Percentiles rank a stretch among this genome's conserved stretches.
phyloP scores from a whole-genome alignment of 2,888 invertebrate genomes.

The Cerastoderma edule region DNA sequence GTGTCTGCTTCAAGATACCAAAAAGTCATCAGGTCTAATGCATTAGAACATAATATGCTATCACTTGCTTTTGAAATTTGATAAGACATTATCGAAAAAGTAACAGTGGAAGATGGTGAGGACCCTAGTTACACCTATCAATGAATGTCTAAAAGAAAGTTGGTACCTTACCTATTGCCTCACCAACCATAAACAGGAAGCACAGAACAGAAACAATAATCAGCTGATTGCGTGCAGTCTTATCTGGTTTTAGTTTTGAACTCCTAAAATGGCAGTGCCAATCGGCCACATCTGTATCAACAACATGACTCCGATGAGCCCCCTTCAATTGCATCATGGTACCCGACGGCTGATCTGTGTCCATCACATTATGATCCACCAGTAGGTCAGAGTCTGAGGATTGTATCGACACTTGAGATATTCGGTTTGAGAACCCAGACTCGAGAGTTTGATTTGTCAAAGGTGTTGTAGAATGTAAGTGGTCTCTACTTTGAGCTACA shows the following conservation, averaged over 20 bases:
- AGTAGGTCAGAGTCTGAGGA: slow-evolving; percentile 55
- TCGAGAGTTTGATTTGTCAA: neutral
- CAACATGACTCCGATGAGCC: neutral
- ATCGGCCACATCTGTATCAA: too few relatives aligned
- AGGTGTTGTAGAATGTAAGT: neutral
- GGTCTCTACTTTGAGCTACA: neutral
- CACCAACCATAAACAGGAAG: slow-evolving; percentile 82
- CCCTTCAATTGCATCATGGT: neutral
- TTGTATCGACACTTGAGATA: slow-evolving; percentile 33
- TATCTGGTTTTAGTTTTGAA: slow-evolving; percentile 61
- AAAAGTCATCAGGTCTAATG: too few relatives aligned
- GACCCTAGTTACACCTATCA: too few relatives aligned
- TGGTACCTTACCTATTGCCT: slow-evolving; percentile 79
- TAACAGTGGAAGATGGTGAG: too few relatives aligned
- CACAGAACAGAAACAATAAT: slow-evolving; percentile 78
- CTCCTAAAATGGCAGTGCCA: slow-evolving; percentile 64
- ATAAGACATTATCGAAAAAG: too few relatives aligned
- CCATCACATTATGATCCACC: slow-evolving; percentile 29
- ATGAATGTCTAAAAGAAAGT: too few relatives aligned
- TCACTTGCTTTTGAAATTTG: too few relatives aligned
- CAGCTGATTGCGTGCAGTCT: slow-evolving; percentile 78
- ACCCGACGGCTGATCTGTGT: neutral
- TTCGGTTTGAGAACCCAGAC: neutral
- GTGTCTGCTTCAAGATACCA: too few relatives aligned
- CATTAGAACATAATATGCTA: too few relatives aligned